Percentiles rank a stretch among this genome's conserved stretches.
Conservation (phyloP, 2,113 vertebrate species). For the Macquaria australasica region DNA sequence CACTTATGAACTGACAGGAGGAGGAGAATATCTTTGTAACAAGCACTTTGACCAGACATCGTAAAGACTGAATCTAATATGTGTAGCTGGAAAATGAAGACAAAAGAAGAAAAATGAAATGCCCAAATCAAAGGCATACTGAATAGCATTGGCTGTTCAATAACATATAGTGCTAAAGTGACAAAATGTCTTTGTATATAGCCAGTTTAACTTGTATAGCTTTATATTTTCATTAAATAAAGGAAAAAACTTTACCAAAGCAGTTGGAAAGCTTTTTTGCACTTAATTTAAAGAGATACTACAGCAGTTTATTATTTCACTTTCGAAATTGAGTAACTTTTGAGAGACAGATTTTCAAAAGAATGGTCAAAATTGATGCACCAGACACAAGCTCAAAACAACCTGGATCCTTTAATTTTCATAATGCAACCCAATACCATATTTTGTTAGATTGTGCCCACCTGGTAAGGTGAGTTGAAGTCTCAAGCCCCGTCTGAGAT, state of each 20-base stretch:
- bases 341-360: background rate
- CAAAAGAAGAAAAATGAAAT: background rate
- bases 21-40: background rate
- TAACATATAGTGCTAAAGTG: background rate
- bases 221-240: background rate
- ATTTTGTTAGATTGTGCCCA: background rate
- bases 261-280: no score
- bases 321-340: background rate
- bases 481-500: background rate
- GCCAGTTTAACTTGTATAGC: background rate
- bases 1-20: slow-evolving; percentile 31
- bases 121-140: background rate
- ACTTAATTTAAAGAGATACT: no score
- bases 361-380: background rate
- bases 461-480: no score
- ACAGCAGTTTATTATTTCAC: background rate
- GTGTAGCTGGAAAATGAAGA: background rate
- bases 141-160: background rate
- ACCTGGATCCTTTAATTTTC: background rate
- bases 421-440: background rate
- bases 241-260: no score
- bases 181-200: background rate
- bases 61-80: background rate
- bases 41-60: background rate
- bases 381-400: background rate